phyloP scores from a whole-genome alignment of 2,113 vertebrate genomes.

The Podocnemis expansa region DNA sequence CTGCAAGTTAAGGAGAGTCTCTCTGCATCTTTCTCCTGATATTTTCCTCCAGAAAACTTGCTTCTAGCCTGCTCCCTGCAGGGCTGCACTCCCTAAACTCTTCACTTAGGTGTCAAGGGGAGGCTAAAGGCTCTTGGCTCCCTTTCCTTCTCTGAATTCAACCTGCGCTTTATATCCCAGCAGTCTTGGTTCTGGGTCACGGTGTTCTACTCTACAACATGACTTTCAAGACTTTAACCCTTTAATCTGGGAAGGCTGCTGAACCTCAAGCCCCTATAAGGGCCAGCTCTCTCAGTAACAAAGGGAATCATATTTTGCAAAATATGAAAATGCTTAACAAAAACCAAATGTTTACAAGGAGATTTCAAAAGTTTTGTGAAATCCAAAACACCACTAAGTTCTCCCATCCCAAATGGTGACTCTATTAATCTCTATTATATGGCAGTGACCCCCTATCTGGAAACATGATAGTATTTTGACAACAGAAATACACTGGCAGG shows the following conservation, averaged over 20 bases:
- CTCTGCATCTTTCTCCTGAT: background rate
- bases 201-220: fast-evolving
- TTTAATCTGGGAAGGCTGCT: background rate
- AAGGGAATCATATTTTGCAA: background rate
- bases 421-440: too few species aligned
- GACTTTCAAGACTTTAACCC: fast-evolving
- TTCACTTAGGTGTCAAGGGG: background rate
- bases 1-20: background rate
- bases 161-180: background rate
- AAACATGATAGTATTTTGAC: background rate
- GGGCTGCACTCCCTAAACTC: background rate
- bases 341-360: background rate
- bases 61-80: background rate
- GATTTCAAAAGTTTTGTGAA: background rate
- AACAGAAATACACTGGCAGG: background rate
- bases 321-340: background rate
- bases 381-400: background rate
- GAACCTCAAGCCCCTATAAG: background rate
- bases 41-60: background rate
- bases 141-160: background rate
- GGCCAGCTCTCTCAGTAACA: background rate
- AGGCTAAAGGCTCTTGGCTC: background rate
- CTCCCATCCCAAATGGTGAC: background rate
- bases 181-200: background rate
- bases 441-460: too few species aligned